Evolutionary conservation across 2,888 invertebrate species (phyloP).

Genomic region (Matsumyia berberina): DNA sequence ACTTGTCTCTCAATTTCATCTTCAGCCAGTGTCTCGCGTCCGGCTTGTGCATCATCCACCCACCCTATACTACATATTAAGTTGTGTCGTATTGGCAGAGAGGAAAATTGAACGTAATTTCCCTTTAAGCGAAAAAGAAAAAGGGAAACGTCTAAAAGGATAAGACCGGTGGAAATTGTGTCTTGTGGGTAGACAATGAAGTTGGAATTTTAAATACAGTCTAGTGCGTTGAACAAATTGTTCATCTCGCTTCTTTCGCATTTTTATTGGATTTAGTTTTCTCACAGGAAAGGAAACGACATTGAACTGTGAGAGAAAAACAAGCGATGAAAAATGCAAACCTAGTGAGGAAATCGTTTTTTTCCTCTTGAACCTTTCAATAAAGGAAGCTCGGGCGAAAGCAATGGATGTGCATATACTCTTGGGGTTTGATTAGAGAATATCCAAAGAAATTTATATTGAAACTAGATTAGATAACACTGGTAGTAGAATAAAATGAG

Average conservation of each 20-base stretch:
- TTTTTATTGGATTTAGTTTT: constrained; percentile 12
- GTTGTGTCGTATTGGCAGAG: constrained; percentile 5
- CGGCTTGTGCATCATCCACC: not conserved
- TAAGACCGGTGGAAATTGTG: constrained; percentile 36
- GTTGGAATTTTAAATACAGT: constrained; percentile 27
- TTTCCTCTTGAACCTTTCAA: not conserved
- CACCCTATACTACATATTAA: constrained; percentile 4
- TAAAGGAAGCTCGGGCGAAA: not conserved
- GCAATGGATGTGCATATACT: not conserved
- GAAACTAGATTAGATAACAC: not conserved
- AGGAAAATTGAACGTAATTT: constrained; percentile 37
- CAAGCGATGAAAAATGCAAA: not conserved
- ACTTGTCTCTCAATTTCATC: constrained; percentile 49
- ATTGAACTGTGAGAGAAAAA: not conserved
- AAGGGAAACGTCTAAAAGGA: constrained; percentile 16
- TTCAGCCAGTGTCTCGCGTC: not conserved
- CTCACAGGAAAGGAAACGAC: not conserved
- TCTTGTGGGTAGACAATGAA: constrained; percentile 21
- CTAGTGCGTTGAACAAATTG: constrained; percentile 11
- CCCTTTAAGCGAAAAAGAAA: constrained; percentile 11
- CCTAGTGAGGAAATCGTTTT: not conserved
- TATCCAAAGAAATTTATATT: not conserved
- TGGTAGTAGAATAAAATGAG: not conserved
- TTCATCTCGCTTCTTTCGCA: not conserved
- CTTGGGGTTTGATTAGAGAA: constrained; percentile 11